Base-by-base conservation (phyloP, 2,797 vertebrate species). In the Nannoperca australis region DNA sequence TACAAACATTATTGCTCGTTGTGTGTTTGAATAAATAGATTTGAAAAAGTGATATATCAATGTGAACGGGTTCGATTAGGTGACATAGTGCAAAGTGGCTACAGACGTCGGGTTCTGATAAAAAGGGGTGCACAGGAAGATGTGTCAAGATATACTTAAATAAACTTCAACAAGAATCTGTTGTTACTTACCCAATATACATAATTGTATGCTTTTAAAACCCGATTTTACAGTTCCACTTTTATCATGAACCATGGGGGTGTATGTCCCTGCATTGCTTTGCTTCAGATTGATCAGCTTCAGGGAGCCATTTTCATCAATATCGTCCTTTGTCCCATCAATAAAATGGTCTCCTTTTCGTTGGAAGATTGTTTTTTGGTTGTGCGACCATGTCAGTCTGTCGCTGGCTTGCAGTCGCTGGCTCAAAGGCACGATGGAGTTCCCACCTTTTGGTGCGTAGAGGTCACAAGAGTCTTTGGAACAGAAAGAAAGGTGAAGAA, bases 161-260 rank as follows among this genome's bases (percentile, higher is more conserved):
- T 18, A 40, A 34, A 9, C 61, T 18, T 0, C 5, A 8, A 2
- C 2, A 20, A 18, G 1, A 8, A 38, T 2, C 2, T 17, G 5
- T 24, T 65, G 51, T 27, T 53, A 89, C 90, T 2, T 70, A 92
- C 91, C 90, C 0, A 38, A 0, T 2, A 89, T 7, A 76, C 88
- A 92, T 27, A 92, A n/a, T 0, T 0, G 0, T 1, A 1, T n/a
- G 1, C 0, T 2, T 0, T 27, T 2, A 0, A 0, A 0, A 0
- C 0, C 0, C 0, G 0, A 4, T 0, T 1, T 0, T 0, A 0
- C 0, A 0, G 0, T 0, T 10, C 85, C 87, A 0, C 2, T 0
- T 0, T 0, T 0, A 0, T 0, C 0, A 7, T 0, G 5, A 40
- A 78, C 10, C 2, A 53, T 8, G 0, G 59, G 0, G 0, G 0